These are phyloP conservation scores for Nomada fabriciana DNA, from an alignment of 2,888 invertebrate genomes.

Conservation along the genomic window DNA sequence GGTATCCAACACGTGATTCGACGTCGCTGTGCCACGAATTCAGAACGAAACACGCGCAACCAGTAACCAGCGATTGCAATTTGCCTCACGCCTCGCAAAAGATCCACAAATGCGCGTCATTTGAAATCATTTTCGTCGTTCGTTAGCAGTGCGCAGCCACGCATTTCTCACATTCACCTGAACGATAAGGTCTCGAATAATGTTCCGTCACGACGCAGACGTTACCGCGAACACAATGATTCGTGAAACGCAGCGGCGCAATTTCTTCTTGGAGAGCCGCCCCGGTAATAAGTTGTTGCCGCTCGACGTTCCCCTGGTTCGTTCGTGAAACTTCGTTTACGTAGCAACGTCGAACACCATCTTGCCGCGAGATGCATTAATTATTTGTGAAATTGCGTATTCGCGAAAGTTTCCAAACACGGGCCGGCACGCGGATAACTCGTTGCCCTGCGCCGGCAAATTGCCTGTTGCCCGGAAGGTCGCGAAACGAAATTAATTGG, in stretches of 20 bases:
- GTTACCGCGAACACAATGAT: background rate
- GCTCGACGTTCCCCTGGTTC: background rate
- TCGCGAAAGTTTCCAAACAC: conserved; percentile 38
- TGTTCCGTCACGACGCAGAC: background rate
- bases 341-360: conserved; percentile 14
- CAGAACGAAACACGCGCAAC: conserved; percentile 37
- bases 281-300: background rate
- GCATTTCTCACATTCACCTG: background rate
- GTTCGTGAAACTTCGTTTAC: conserved; percentile 24
- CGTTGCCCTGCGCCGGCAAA: conserved; percentile 4
- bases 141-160: background rate
- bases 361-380: conserved; percentile 30
- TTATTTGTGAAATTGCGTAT: conserved; percentile 44
- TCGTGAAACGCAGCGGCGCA: background rate
- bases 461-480: conserved; percentile 14
- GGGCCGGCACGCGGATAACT: conserved; percentile 20
- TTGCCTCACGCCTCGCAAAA: conserved; percentile 35
- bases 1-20: conserved; percentile 1
- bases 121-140: conserved; percentile 33
- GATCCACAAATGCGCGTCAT: conserved; percentile 27
- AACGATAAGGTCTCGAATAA: conserved; percentile 12
- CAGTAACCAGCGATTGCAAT: conserved; percentile 50
- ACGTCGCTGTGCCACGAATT: conserved; percentile 37
- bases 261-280: background rate
- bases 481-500: conserved; percentile 48